Evolutionary conservation across 2,888 invertebrate species (phyloP), one percentile per base, ranked within the genome.

Genomic region (Amblyjoppa proteus): DNA sequence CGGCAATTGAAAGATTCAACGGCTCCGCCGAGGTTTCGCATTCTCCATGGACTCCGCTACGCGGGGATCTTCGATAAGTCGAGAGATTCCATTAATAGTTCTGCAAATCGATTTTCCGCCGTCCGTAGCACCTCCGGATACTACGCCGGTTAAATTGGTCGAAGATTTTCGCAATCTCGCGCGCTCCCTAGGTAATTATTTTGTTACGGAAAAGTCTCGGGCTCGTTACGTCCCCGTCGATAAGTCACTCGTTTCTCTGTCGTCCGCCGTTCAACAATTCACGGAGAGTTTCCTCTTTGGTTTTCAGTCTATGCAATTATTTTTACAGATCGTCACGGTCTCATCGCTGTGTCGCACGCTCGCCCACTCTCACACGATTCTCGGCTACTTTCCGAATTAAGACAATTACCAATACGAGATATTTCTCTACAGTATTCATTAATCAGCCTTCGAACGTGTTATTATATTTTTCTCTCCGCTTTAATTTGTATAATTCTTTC

Each of bases 391-490:
- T 34, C 7, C n/a, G 31, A 34, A 64, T 64, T 6, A n/a, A 31
- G n/a, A 11, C 68, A 31, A 53, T 77, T 51, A 38, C 34, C 49
- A 41, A 56, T 68, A 41, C 4, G 49, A n/a, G 56, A 83, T 80
- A 81, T 80, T 81, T 70, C 34, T 66, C 61, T 66, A 71, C 73
- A 45, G 58, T 85, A 87, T 85, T 81, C 53, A 66, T 80, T 88
- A 87, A 84, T 88, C 88, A 88, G 88, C 79, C 88, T 88, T 88
- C 58, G 69, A 83, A 87, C 75, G 61, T 73, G 75, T 77, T 73
- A 81, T 79, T 71, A 77, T 82, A 71, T 77, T 76, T 70, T 68
- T 64, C 56, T 79, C 74, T 70, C 64, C 31, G 28, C 31, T 16
- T 64, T 31, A n/a, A 11, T 34, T 64, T 16, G 6, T 34, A 34